Percentiles rank a stretch among this genome's conserved stretches.
These are phyloP conservation scores for Cyprinodon variegatus DNA, from an alignment of 2,113 vertebrate genomes.

Conservation along the genomic window DNA sequence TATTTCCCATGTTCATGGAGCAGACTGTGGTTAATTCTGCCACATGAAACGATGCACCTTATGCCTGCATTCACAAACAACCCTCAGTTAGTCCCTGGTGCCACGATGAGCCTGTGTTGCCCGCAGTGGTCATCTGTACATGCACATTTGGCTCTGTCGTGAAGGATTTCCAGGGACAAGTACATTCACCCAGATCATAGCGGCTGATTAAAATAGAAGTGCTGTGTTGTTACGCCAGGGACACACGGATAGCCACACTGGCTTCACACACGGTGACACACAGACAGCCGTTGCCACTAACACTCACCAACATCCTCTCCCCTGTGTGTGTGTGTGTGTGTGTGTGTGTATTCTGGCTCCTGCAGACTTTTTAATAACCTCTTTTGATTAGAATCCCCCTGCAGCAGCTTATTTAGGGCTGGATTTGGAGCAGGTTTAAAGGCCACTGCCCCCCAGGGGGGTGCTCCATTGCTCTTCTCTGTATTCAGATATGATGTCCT, in stretches of 20 bases:
- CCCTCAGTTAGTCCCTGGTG: conserved; percentile 5
- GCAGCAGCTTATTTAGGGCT: conserved; percentile 80
- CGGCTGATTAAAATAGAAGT: conserved; percentile 75
- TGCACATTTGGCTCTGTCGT: conserved; percentile 48
- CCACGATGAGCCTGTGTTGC: conserved; percentile 32
- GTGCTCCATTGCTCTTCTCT: conserved; percentile 80
- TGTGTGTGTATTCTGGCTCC: conserved; percentile 61
- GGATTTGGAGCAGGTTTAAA: conserved; percentile 84
- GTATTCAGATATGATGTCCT: conserved; percentile 83
- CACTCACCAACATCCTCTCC: conserved; percentile 67
- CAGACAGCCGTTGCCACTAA: conserved; percentile 51
- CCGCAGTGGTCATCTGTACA: conserved; percentile 62
- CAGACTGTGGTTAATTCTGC: conserved; percentile 1
- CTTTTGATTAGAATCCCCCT: conserved; percentile 82
- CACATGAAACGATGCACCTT: conserved; percentile 17
- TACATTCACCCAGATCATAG: conserved; percentile 67
- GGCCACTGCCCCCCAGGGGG: conserved; percentile 76
- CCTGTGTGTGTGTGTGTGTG: neutral
- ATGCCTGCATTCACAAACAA: conserved; percentile 23
- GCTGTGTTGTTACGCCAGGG: conserved; percentile 67
- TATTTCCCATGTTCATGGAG: conserved; percentile 3
- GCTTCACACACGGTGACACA: conserved; percentile 46
- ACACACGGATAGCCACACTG: conserved; percentile 52
- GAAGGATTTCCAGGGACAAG: conserved; percentile 76
- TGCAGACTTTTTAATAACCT: conserved; percentile 81